Evolutionary conservation across 2,113 vertebrate species (phyloP).

Genomic region (Montifringilla adamsi): DNA sequence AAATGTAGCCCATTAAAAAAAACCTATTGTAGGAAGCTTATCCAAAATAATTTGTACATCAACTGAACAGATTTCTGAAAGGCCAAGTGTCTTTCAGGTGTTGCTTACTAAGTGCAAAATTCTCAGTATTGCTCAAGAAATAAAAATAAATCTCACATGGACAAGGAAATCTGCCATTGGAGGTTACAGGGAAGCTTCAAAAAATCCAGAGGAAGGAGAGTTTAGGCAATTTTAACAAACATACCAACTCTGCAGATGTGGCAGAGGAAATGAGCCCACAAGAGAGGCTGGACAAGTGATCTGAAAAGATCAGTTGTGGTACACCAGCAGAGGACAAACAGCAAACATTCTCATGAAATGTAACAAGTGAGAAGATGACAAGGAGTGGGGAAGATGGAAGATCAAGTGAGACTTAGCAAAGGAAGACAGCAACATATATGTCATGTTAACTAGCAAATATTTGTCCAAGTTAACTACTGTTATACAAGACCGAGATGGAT

Average conservation of each 20-base stretch:
- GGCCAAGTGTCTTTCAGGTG: neutral
- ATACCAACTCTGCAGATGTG: neutral
- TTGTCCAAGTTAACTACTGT: neutral
- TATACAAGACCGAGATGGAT: fast-evolving
- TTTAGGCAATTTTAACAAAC: neutral
- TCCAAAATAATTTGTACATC: neutral
- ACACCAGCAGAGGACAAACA: neutral
- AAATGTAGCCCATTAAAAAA: neutral
- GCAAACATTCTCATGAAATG: neutral
- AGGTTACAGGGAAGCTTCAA: neutral
- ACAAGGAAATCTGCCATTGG: neutral
- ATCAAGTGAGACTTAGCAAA: neutral
- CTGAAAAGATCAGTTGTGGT: neutral
- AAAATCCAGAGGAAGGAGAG: neutral
- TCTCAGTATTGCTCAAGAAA: neutral
- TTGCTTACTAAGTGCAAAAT: neutral
- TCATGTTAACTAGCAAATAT: neutral
- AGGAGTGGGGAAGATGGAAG: neutral
- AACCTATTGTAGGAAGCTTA: neutral
- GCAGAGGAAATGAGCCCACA: neutral
- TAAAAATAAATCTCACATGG: neutral
- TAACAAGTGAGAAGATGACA: neutral
- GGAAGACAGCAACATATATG: neutral
- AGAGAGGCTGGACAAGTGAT: neutral
- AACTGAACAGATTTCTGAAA: neutral